A percentile compares a stretch with the other conserved stretches of the same genome.
Evolutionary conservation across 2,888 invertebrate species (phyloP).

Genomic region (Drosophila eohydei): DNA sequence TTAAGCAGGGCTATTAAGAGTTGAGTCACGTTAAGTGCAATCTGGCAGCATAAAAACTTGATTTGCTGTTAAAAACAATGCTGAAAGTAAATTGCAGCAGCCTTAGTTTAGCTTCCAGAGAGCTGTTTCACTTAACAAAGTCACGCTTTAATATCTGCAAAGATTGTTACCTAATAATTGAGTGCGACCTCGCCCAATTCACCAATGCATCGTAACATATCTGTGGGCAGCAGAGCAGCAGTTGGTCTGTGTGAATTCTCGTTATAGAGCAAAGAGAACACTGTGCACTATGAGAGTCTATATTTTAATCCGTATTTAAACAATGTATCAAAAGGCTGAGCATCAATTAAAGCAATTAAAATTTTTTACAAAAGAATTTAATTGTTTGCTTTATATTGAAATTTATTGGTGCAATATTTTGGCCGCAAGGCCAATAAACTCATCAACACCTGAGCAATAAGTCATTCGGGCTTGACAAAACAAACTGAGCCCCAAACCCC

Average conservation of each 20-base stretch:
- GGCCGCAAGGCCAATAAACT: conserved; percentile 37
- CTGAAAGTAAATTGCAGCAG: not conserved
- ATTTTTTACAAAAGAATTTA: conserved; percentile 6
- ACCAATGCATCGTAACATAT: no score
- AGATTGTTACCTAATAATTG: no score
- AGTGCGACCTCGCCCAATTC: no score
- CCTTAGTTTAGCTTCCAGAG: not conserved
- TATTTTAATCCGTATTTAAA: not conserved
- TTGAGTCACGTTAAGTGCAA: conserved; percentile 71
- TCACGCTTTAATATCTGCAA: not conserved
- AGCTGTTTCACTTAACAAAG: not conserved
- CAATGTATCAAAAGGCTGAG: not conserved
- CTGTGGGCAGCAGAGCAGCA: not conserved
- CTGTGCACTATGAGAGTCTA: not conserved
- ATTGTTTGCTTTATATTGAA: conserved; percentile 13
- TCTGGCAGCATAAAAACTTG: conserved; percentile 72
- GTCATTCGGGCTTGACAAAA: conserved; percentile 1
- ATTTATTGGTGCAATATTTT: conserved; percentile 44
- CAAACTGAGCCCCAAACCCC: conserved; percentile 6
- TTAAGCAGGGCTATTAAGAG: conserved; percentile 66
- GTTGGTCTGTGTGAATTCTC: not conserved
- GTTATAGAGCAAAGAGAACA: not conserved
- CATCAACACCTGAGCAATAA: conserved; percentile 54
- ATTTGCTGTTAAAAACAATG: conserved; percentile 66
- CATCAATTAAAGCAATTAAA: conserved; percentile 6